Base-by-base conservation (phyloP, 2,797 vertebrate genomes). In the Sparidentex hasta region DNA sequence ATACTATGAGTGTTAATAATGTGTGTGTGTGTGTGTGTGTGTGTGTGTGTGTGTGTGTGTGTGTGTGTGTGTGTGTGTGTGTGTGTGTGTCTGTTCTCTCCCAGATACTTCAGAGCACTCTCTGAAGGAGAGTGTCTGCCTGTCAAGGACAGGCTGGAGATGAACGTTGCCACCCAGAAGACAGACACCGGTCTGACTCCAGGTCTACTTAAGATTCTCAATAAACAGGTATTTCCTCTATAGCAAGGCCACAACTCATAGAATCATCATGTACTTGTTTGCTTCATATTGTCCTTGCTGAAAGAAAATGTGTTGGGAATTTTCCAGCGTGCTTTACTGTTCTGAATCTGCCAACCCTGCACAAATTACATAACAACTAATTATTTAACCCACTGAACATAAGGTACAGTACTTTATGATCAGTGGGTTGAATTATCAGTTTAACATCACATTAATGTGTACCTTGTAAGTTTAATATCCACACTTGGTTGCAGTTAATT, bases 41-140 rank as follows among this genome's bases (percentile, higher is more conserved):
- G 25, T 25, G 25, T 25, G 25, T 25, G 25, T 25, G 25, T 25
- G 25, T 25, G 25, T 25, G 25, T 25, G 25, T 25, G 25, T 25
- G 25, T 25, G 25, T 25, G 25, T 25, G 25, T 25, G 25, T 25
- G 29, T 29, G 29, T 29, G 29, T 63, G 11, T 61, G 59, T 71
- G 18, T 57, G 11, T 66, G 2, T 58, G n/a, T n/a, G n/a, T n/a
- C n/a, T n/a, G n/a, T n/a, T 33, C 2, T 83, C 51, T 74, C 41
- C 16, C 84, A 98, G 98, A 72, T 99, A 98, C 84, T 99, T 99
- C 80, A 90, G 81, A 76, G 97, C 97, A 0, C 84, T 99, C 82
- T 96, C 96, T 11, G 94, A 94, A 88, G 97, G 96, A 11, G 95
- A 97, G 57, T 63, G 89, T n/a, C 95, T 97, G 74, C 97, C 97